A percentile compares a stretch with the other conserved stretches of the same genome.
Conservation (phyloP, 2,113 vertebrate genomes). For the Heliornis fulica region DNA sequence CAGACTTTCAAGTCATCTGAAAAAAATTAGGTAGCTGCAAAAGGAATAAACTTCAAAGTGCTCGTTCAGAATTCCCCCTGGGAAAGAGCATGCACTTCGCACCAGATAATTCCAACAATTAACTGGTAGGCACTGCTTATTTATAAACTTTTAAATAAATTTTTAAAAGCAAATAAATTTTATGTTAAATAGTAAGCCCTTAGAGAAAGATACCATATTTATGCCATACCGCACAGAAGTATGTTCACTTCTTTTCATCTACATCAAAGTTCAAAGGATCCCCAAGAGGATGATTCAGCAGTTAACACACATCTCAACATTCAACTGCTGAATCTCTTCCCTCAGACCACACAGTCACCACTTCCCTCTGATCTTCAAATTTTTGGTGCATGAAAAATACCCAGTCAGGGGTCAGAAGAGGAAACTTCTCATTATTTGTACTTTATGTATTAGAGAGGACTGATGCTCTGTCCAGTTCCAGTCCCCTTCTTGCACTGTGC, state of each 20-base stretch:
- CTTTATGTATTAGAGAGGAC: not conserved
- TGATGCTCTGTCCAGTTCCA: too few relatives aligned
- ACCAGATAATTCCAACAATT: not conserved
- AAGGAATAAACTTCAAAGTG: conserved; percentile 5
- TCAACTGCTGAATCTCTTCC: not conserved
- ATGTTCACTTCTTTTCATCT: not conserved
- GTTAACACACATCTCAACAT: not conserved
- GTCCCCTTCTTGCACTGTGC: not conserved
- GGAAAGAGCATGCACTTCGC: not conserved
- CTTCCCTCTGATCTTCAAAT: not conserved
- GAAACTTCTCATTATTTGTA: not conserved
- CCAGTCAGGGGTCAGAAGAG: not conserved
- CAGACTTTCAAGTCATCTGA: not conserved
- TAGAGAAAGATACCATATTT: not conserved
- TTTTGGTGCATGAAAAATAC: not conserved
- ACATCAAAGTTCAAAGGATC: not conserved
- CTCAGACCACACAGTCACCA: not conserved
- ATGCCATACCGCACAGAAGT: not conserved
- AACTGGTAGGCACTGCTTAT: not conserved
- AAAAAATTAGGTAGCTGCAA: conserved; percentile 4
- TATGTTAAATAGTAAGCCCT: not conserved
- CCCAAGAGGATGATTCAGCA: conserved; percentile 15
- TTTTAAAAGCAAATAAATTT: not conserved
- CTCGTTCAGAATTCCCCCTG: not conserved
- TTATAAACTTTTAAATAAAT: not conserved